Percentiles rank a stretch among this genome's conserved stretches.
Evolutionary conservation across 1,140 invertebrate genomes (phyloP).

Genomic region (Drosophila sturtevanti): DNA sequence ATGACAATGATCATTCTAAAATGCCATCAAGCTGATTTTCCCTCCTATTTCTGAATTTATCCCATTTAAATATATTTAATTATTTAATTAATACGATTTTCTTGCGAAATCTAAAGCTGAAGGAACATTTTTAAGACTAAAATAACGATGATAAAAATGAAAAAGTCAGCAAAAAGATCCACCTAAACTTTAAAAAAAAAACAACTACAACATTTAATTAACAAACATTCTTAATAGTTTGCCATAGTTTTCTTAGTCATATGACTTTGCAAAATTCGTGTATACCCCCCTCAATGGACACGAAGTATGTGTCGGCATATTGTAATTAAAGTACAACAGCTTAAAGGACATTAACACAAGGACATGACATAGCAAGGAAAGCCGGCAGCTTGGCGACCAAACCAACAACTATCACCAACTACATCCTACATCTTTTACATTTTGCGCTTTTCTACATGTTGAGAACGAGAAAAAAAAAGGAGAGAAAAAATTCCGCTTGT

Average conservation of each 20-base stretch:
- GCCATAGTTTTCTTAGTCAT: neutral
- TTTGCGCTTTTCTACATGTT: constrained; percentile 57
- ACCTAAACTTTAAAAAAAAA: too few relatives aligned
- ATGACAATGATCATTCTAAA: too few relatives aligned
- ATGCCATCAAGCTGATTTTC: too few relatives aligned
- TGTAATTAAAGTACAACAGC: constrained; percentile 76
- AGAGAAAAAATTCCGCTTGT: constrained; percentile 64
- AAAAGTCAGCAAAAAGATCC: too few relatives aligned
- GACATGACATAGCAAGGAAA: constrained; percentile 35
- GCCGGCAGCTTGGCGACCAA: constrained; percentile 47
- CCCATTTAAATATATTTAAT: too few relatives aligned
- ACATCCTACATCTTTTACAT: constrained; percentile 49
- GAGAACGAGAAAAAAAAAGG: constrained; percentile 11
- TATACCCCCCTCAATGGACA: neutral
- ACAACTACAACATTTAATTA: too few relatives aligned
- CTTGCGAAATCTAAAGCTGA: too few relatives aligned
- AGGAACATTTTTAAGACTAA: too few relatives aligned
- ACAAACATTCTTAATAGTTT: neutral
- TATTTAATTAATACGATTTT: too few relatives aligned
- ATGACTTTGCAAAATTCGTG: neutral
- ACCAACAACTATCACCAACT: constrained; percentile 9
- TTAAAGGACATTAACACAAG: constrained; percentile 70
- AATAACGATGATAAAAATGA: too few relatives aligned
- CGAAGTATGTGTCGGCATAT: constrained; percentile 22
- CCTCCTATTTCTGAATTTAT: too few relatives aligned